Evolutionary conservation across 1,140 invertebrate genomes (phyloP), one percentile per base, ranked within the genome.

Genomic region (Odontomachus brunneus): DNA sequence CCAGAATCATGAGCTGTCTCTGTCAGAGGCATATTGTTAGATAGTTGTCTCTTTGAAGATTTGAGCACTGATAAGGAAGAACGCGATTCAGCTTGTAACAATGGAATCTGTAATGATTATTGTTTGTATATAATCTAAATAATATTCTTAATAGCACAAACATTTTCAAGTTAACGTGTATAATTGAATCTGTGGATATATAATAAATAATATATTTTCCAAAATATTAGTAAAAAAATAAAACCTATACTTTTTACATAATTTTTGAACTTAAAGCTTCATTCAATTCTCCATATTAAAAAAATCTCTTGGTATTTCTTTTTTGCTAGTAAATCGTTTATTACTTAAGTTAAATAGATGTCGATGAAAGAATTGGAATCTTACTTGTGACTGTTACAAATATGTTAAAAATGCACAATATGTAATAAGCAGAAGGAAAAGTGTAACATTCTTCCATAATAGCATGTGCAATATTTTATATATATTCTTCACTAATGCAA

Each of bases 51-150:
- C 75, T 94, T 94, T 17, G 94, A 94, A 83, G 94, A 94, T 81
- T 94, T 94, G 71, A 94, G 89, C 78, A 94, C 93, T 82, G 93
- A 94, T 38, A 94, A 88, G 5, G 94, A 94, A 7, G 94, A 94
- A 65, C 94, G 92, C 29, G 94, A 94, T 72, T 94, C 94, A 71
- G 94, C 92, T 88, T 94, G 92, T 82, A 94, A 90, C 83, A 94
- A 85, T 63, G 94, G 94, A 80, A 94, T 82, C 93, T 94, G 73
- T 65, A 93, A 91, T 19, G 5, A 51, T 82, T 82, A 51, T 69
- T 69, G 19, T 49, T 69, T 48, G 12, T 15, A 67, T 78, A 17
- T 29, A 67, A 49, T 66, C 14, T 59, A 29, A 5, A 80, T 69
- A 33, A 57, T 44, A 11, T 44, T 44, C 38, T 26, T 71, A 29